Evolutionary conservation across 1,140 invertebrate species (phyloP).

Genomic region (Heliconius eleuchia): DNA sequence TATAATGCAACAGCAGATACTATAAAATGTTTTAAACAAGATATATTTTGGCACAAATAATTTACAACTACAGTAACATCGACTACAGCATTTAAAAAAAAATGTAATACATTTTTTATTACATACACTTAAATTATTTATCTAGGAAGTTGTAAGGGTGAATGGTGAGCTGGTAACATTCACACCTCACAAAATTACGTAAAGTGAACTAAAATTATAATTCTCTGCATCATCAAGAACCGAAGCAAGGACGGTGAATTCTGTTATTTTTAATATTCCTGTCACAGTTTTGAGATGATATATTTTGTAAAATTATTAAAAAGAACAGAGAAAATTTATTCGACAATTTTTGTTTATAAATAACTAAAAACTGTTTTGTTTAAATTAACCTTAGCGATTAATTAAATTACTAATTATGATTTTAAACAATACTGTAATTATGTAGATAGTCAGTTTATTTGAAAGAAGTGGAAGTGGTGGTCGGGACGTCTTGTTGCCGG

Average conservation of each 20-base stretch:
- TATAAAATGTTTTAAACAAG: constrained; percentile 2
- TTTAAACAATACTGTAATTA: constrained; percentile 28
- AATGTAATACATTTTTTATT: neutral
- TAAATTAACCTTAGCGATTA: constrained; percentile 28
- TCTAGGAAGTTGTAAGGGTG: constrained; percentile 21
- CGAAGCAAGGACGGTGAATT: constrained; percentile 30
- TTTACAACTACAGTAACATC: constrained; percentile 25
- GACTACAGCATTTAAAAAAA: constrained; percentile 5
- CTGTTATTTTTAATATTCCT: constrained; percentile 16
- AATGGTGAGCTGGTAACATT: constrained; percentile 57
- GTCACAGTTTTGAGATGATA: constrained; percentile 2
- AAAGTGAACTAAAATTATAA: neutral
- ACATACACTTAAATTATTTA: neutral
- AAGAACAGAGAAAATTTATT: neutral
- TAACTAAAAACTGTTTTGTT: constrained; percentile 18
- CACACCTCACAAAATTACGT: constrained; percentile 15
- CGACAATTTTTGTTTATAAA: constrained; percentile 13
- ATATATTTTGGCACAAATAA: constrained; percentile 51
- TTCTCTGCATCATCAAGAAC: constrained; percentile 25
- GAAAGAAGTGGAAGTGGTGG: neutral
- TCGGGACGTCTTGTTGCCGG: constrained; percentile 25
- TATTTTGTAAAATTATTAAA: constrained; percentile 14
- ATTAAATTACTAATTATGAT: constrained; percentile 22
- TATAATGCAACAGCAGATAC: constrained; percentile 22
- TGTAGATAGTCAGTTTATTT: neutral